phyloP scores from a whole-genome alignment of 1,140 invertebrate genomes.

The Lutraria rhynchaena region DNA sequence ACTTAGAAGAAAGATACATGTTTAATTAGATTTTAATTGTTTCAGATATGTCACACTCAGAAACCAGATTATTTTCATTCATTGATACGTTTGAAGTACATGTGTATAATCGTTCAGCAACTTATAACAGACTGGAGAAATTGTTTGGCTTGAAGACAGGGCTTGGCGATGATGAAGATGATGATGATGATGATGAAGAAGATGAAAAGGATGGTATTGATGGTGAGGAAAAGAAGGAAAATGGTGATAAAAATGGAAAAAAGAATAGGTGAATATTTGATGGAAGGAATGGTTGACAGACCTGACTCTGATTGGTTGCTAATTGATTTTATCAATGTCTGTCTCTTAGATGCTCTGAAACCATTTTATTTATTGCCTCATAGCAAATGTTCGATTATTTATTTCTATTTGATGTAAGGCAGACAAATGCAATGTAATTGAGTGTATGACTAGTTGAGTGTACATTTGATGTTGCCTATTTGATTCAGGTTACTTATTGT shows the following conservation, averaged over 20 bases:
- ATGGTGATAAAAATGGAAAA: conserved; percentile 78
- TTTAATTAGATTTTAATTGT: not conserved
- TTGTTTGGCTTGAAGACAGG: conserved; percentile 91
- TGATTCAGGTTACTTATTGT: too few relatives aligned
- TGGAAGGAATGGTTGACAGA: too few relatives aligned
- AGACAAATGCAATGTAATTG: too few relatives aligned
- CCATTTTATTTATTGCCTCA: not conserved
- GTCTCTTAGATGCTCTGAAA: too few relatives aligned
- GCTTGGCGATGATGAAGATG: conserved; percentile 84
- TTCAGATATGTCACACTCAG: conserved; percentile 96
- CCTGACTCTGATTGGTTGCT: too few relatives aligned
- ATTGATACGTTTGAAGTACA: conserved; percentile 98
- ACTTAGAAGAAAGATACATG: not conserved
- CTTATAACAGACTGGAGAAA: conserved; percentile 95
- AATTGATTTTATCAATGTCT: too few relatives aligned
- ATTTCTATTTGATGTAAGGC: too few relatives aligned
- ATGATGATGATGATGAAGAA: conserved; percentile 71
- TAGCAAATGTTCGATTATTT: not conserved
- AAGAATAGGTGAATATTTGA: conserved; percentile 18
- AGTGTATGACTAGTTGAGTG: too few relatives aligned
- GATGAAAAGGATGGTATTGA: conserved; percentile 33
- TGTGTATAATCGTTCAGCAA: conserved; percentile 95
- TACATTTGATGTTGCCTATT: too few relatives aligned
- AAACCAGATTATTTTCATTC: conserved; percentile 95
- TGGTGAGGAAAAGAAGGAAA: conserved; percentile 24